These are phyloP conservation scores for Slavum lentiscoides DNA, from an alignment of 2,888 invertebrate genomes.

Conservation along the genomic window DNA sequence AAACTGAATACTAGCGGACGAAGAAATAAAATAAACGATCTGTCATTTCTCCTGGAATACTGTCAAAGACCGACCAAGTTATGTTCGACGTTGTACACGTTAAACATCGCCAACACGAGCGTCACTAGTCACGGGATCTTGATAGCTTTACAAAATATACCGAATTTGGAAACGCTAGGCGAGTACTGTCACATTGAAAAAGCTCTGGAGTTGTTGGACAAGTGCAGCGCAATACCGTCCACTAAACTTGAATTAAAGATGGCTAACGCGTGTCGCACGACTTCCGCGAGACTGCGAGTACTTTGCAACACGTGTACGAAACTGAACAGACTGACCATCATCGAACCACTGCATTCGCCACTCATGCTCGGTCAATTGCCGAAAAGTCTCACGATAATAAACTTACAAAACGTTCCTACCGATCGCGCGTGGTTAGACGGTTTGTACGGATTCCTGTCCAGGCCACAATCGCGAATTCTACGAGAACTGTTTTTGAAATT, in stretches of 20 bases:
- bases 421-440: slow-evolving; percentile 59
- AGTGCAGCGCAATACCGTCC: slow-evolving; percentile 54
- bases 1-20: neutral
- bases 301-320: slow-evolving; percentile 60
- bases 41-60: slow-evolving; percentile 59
- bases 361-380: slow-evolving; percentile 59
- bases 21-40: slow-evolving; percentile 17
- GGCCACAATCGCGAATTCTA: slow-evolving; percentile 59
- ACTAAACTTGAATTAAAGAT: slow-evolving; percentile 59
- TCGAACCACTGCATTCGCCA: slow-evolving; percentile 60
- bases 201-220: slow-evolving; percentile 60
- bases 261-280: slow-evolving; percentile 60
- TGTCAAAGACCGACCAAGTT: slow-evolving; percentile 60
- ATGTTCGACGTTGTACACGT: slow-evolving; percentile 60
- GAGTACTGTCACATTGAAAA: slow-evolving; percentile 61
- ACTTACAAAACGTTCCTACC: slow-evolving; percentile 60
- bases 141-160: slow-evolving; percentile 60
- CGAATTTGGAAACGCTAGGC: slow-evolving; percentile 60
- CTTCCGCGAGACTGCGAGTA: slow-evolving; percentile 59
- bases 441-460: slow-evolving; percentile 59
- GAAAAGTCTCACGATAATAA: slow-evolving; percentile 59
- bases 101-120: slow-evolving; percentile 61
- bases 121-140: slow-evolving; percentile 60
- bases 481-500: slow-evolving; percentile 60
- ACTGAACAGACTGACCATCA: slow-evolving; percentile 60